phyloP scores from a whole-genome alignment of 2,113 vertebrate genomes.

The Sylvilagus bachmani region DNA sequence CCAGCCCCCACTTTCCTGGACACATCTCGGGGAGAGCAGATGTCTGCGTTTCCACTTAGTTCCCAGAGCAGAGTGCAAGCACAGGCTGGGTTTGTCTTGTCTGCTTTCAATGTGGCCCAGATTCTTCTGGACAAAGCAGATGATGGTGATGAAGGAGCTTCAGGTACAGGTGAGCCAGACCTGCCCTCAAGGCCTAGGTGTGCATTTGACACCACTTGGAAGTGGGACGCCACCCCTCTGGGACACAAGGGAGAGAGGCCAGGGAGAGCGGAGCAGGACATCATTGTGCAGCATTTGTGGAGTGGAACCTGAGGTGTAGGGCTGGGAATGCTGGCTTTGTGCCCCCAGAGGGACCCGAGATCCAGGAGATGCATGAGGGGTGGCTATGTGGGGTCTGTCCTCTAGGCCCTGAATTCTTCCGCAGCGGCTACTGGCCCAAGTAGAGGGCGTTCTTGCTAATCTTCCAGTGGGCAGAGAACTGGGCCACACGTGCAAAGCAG shows the following conservation, averaged over 20 bases:
- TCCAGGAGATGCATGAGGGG: too few species aligned
- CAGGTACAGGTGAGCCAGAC: constrained; percentile 78
- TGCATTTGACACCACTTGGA: constrained; percentile 79
- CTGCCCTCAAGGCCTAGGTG: constrained; percentile 75
- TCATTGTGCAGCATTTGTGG: too few species aligned
- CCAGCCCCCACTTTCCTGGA: too few species aligned
- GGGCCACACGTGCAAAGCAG: background rate
- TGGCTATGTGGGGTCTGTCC: too few species aligned
- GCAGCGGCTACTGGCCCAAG: constrained; percentile 36
- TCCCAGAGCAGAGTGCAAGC: too few species aligned
- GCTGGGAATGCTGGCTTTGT: too few species aligned
- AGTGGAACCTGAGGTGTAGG: too few species aligned
- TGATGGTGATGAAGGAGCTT: constrained; percentile 76
- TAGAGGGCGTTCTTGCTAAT: constrained; percentile 51
- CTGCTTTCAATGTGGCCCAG: constrained; percentile 60
- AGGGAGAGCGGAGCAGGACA: too few species aligned
- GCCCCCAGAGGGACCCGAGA: too few species aligned
- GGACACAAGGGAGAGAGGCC: background rate
- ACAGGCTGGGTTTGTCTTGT: background rate
- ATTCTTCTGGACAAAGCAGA: constrained; percentile 79
- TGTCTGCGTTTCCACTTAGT: background rate
- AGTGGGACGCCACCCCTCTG: constrained; percentile 68
- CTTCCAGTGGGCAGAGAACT: background rate
- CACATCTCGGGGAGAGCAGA: constrained; percentile 28
- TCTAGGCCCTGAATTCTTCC: too few species aligned